Base-by-base conservation (phyloP, 1,140 invertebrate species). In the Pogonomyrmex barbatus region DNA sequence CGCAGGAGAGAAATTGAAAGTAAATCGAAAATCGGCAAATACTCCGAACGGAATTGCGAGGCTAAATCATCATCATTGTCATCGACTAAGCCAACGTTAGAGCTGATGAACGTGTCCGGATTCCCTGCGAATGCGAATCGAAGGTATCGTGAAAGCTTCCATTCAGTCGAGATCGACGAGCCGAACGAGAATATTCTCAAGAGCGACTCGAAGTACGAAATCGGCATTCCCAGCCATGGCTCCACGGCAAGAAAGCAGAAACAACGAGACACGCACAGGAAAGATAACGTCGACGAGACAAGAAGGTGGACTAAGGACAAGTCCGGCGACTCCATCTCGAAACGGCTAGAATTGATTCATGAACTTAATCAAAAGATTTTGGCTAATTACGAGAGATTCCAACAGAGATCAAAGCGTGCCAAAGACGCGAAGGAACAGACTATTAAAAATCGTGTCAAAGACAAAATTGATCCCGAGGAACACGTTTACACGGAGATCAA, bases 301-400 rank as follows among this genome's bases (percentile, higher is more conserved):
- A 89, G 8, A 54, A 78, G 42, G 6, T 9, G 36, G 24, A 36
- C 5, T 4, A 82, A 87, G 2, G 92, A 95, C 17, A 94, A 93
- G 17, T 92, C 92, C 9, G 93, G 94, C 71, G 93, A 95, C 52
- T 94, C 94, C 2, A 94, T 95, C 24, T 92, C 94, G 0, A 94
- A 94, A 62, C 89, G 95, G 17, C 77, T 95, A 2, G 92, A 94
- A 33, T 56, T 95, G 14, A 95, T 95, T 4, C 93, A 94, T 47
- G 94, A 95, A 30, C 79, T 95, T 4, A 95, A 95, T 82, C 93
- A 93, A 39, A 95, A 95, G 77, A 95, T 95, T 52, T 73, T 95
- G 0, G 91, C 92, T 0, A 95, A 94, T 63, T 93, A 94, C 56
- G 94, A 95, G 17, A 91, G 91, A 12, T 94, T 94, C 45, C 94